A percentile compares a stretch with the other conserved stretches of the same genome.
Conservation (phyloP, 1,140 invertebrate species). For the Wasmannia auropunctata region DNA sequence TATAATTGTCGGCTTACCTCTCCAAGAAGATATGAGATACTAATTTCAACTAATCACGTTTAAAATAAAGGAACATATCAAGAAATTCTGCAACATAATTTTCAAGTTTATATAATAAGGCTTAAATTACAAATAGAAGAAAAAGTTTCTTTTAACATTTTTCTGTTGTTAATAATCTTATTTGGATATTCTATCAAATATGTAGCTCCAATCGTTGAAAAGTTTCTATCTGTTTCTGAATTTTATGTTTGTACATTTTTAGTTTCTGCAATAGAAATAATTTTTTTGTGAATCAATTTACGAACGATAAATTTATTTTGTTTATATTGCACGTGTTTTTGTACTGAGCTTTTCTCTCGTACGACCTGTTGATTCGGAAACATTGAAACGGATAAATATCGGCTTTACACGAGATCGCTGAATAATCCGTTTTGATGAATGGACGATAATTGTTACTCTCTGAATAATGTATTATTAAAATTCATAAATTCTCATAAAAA, state of each 20-base stretch:
- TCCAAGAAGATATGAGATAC: too few species aligned
- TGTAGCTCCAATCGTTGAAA: not conserved
- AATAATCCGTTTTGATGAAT: not conserved
- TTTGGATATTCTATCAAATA: not conserved
- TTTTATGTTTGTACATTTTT: not conserved
- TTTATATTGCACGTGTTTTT: not conserved
- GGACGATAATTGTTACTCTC: not conserved
- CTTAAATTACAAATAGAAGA: not conserved
- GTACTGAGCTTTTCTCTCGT: not conserved
- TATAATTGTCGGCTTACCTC: not conserved
- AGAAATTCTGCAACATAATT: not conserved
- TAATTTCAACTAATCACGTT: not conserved
- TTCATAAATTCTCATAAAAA: not conserved
- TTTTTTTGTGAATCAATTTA: not conserved
- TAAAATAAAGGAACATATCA: not conserved
- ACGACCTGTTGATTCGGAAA: conserved; percentile 16
- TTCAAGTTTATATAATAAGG: not conserved
- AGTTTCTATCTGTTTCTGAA: not conserved
- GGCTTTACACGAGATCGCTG: not conserved
- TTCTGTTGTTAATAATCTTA: not conserved
- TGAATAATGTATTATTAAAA: not conserved
- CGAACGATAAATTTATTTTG: not conserved
- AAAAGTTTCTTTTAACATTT: not conserved
- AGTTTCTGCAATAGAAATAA: not conserved
- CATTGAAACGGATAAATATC: not conserved